These are phyloP conservation scores for Albula goreensis DNA, from an alignment of 2,113 vertebrate species.

Conservation along the genomic window DNA sequence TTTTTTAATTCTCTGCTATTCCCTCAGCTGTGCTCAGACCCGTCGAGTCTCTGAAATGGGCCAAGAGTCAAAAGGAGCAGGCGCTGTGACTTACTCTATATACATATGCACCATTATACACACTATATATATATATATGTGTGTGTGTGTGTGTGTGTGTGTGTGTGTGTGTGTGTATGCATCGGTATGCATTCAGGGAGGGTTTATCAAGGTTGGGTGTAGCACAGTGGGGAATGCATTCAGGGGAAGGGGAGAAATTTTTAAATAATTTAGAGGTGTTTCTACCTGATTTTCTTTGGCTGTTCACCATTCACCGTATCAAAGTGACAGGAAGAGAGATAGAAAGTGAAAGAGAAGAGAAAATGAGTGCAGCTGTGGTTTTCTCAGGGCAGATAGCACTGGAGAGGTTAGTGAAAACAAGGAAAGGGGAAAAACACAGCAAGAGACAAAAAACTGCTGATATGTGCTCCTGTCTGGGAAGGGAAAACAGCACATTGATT, in stretches of 20 bases:
- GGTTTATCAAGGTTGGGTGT: too few relatives aligned
- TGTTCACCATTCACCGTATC: not conserved
- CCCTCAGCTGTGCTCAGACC: constrained; percentile 35
- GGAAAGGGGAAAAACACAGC: constrained; percentile 42
- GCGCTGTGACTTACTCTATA: constrained; percentile 21
- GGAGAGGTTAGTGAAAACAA: constrained; percentile 47
- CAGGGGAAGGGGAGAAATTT: not conserved
- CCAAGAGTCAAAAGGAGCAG: constrained; percentile 47
- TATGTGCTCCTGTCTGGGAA: constrained; percentile 59
- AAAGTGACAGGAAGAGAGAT: not conserved
- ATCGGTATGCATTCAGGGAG: too few relatives aligned
- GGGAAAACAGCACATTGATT: constrained; percentile 74
- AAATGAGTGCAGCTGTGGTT: constrained; percentile 48
- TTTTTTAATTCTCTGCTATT: constrained; percentile 49
- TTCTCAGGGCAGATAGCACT: constrained; percentile 48
- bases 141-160: too few relatives aligned
- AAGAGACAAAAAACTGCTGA: constrained; percentile 62
- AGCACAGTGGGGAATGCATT: too few relatives aligned
- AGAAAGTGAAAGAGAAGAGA: constrained; percentile 26
- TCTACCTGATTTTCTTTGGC: not conserved
- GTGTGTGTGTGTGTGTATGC: too few relatives aligned
- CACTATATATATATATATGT: not conserved
- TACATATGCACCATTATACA: not conserved
- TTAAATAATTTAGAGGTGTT: not conserved
- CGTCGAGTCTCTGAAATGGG: constrained; percentile 39